Conservation (phyloP, 2,888 invertebrate species). For the Apodemia hepburni region DNA sequence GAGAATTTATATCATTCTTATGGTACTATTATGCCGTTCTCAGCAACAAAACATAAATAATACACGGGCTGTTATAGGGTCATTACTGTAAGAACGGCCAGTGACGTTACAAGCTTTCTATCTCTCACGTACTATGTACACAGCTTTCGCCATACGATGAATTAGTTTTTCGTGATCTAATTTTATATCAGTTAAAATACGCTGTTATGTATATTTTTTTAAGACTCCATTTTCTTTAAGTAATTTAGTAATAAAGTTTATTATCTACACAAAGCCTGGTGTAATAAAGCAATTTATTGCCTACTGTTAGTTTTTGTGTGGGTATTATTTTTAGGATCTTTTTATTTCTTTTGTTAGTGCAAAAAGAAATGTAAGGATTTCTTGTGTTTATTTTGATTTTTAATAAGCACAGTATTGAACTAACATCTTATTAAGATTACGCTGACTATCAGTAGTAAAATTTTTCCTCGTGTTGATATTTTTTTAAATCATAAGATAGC, state of each 20-base stretch:
- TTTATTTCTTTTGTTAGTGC: neutral
- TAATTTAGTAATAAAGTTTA: conserved; percentile 13
- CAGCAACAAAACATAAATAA: conserved; percentile 78
- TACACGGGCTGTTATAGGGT: conserved; percentile 74
- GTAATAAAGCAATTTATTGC: conserved; percentile 4
- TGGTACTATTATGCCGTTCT: conserved; percentile 76
- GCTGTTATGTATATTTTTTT: conserved; percentile 11
- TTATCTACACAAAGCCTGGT: neutral
- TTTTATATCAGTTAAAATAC: conserved; percentile 32
- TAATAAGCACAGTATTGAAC: neutral
- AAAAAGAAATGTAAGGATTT: neutral
- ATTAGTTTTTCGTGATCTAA: conserved; percentile 35
- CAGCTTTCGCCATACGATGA: conserved; percentile 32
- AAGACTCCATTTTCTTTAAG: conserved; percentile 2
- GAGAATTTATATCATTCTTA: conserved; percentile 77
- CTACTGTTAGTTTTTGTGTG: conserved; percentile 8
- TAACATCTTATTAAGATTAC: no score
- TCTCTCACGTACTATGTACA: conserved; percentile 37
- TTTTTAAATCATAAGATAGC: no score
- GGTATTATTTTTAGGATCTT: neutral
- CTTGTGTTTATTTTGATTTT: neutral
- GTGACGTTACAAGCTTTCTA: conserved; percentile 50
- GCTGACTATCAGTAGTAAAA: no score
- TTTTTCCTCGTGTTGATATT: no score
- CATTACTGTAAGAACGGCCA: conserved; percentile 68